These are phyloP conservation scores for Leptinotarsa peninsularis DNA, from an alignment of 2,888 invertebrate genomes.

Conservation along the genomic window DNA sequence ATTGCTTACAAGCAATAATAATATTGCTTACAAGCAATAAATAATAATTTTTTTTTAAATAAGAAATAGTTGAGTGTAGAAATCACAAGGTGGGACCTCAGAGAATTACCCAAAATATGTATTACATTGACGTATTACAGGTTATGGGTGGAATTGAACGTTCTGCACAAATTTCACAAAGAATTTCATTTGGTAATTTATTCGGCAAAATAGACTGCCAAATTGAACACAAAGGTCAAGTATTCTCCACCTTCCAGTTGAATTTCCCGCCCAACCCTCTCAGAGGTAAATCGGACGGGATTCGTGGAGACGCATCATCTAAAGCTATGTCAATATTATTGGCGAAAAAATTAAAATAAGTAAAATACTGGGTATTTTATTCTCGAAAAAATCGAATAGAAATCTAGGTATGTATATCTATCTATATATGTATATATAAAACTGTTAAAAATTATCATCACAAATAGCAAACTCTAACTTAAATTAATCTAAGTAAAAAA, in stretches of 20 bases:
- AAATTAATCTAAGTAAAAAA: constrained; percentile 50
- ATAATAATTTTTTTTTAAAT: too few species aligned
- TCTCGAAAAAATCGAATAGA: constrained; percentile 55
- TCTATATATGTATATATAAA: constrained; percentile 57
- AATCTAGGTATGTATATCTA: constrained; percentile 55
- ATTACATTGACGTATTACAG: not conserved
- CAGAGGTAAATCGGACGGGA: constrained; percentile 31
- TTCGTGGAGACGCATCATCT: constrained; percentile 51
- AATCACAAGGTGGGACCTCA: too few species aligned
- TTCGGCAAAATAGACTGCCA: constrained; percentile 55
- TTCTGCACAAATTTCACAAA: constrained; percentile 32
- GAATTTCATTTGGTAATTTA: constrained; percentile 38
- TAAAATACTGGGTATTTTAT: constrained; percentile 63
- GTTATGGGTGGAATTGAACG: constrained; percentile 32
- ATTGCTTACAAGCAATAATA: too few species aligned
- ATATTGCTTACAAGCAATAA: too few species aligned
- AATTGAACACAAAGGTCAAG: constrained; percentile 57
- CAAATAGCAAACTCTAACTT: constrained; percentile 60
- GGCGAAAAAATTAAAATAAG: constrained; percentile 50
- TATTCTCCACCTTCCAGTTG: constrained; percentile 48
- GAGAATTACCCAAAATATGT: too few species aligned
- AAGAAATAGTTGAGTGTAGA: too few species aligned
- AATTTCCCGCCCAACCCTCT: constrained; percentile 30
- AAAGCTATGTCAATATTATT: constrained; percentile 50
- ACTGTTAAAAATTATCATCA: constrained; percentile 62